Evolutionary conservation across 1,140 invertebrate species (phyloP), one percentile per base, ranked within the genome.

Genomic region (Camponotus floridanus): DNA sequence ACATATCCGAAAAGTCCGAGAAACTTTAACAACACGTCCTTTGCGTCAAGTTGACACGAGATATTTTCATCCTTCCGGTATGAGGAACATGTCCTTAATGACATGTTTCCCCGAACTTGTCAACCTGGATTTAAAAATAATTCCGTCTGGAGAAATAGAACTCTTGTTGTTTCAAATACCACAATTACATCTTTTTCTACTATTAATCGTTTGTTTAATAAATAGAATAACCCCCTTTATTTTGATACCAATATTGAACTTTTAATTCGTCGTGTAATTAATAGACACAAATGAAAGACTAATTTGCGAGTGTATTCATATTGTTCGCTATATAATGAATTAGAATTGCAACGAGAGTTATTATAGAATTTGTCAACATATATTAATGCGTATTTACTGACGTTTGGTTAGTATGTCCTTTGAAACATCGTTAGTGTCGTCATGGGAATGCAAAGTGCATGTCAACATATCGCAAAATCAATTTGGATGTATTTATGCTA

Each of bases 341-440:
- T 61, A 76, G 61, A 21, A 76, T 76, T 76, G n/a, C 13, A 59
- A 74, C 13, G 51, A 76, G 42, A 76, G 55, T 13, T 36, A 76
- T 21, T 76, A 26, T 26, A 21, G 39, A 76, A 42, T 76, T 76
- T 76, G 73, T 76, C 73, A 76, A 76, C 36, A 42, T 21, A 33
- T 21, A 76, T 76, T 76, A 76, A 76, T 36, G 21, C 13, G n/a
- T 42, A 61, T 76, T 76, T 61, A 61, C 55, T 26, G 55, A n/a
- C 9, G n/a, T 39, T 18, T 36, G 36, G 36, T 42, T 76, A 2
- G 59, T 61, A 42, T 42, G 33, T 76, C 55, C 39, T 76, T 76
- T 61, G 36, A 61, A 76, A 76, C 55, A 18, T 61, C 39, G 55
- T 76, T 76, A 76, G 15, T 76, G 73, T 59, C 59, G 73, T 26